Conservation (phyloP, 2,113 vertebrate species). For the Lagenorhynchus albirostris region DNA sequence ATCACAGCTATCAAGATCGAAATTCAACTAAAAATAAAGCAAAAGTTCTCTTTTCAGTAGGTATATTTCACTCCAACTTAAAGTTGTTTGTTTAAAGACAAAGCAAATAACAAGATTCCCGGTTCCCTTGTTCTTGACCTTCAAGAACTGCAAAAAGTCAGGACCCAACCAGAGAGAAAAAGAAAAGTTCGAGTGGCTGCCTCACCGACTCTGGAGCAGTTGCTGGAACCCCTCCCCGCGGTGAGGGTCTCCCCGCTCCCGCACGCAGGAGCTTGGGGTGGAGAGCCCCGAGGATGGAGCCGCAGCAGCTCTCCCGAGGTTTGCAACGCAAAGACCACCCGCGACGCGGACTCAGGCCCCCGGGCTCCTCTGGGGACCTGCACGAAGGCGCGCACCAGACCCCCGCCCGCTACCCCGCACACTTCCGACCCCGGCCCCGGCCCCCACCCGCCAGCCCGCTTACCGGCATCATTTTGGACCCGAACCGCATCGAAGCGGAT, state of each 20-base stretch:
- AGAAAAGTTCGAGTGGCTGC: conserved; percentile 14
- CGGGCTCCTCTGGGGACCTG: neutral
- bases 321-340: neutral
- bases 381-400: neutral
- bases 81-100: neutral
- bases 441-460: conserved; percentile 68
- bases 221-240: neutral
- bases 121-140: neutral
- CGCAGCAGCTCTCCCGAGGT: neutral
- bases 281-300: neutral
- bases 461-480: conserved; percentile 97
- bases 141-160: neutral
- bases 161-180: neutral
- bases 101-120: neutral
- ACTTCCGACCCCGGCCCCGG: neutral
- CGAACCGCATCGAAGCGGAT: conserved; percentile 89
- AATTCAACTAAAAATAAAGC: neutral
- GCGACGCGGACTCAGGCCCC: neutral
- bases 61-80: neutral
- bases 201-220: neutral
- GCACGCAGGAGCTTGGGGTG: fast-evolving
- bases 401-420: neutral
- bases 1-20: neutral
- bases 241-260: neutral
- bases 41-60: neutral